These are phyloP conservation scores for Amblyopsis rosae DNA, from an alignment of 2,113 vertebrate genomes.

Conservation along the genomic window DNA sequence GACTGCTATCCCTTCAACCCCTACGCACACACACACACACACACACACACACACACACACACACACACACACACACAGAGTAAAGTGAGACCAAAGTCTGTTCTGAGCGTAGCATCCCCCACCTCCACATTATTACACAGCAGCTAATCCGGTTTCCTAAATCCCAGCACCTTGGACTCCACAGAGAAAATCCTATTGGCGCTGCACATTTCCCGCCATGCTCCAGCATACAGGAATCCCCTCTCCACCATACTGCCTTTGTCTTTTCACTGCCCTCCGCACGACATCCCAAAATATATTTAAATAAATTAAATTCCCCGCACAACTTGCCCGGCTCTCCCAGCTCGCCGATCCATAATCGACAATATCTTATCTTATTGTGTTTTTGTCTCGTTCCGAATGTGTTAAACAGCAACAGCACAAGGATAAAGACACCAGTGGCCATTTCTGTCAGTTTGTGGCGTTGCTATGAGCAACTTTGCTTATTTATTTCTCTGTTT, in stretches of 20 bases:
- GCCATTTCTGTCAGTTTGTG: conserved; percentile 27
- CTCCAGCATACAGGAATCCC: conserved; percentile 53
- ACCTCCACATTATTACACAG: conserved; percentile 75
- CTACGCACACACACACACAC: conserved; percentile 10
- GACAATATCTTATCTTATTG: conserved; percentile 42
- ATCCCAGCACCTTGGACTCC: conserved; percentile 73
- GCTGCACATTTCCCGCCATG: conserved; percentile 69
- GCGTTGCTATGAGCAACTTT: conserved; percentile 53
- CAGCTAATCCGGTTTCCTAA: conserved; percentile 78
- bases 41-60: conserved; percentile 24
- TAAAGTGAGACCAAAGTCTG: neutral
- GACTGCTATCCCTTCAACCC: conserved; percentile 43
- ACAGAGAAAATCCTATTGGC: conserved; percentile 74
- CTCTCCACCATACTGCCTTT: conserved; percentile 61
- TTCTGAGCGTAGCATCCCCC: conserved; percentile 45
- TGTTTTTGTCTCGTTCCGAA: conserved; percentile 45
- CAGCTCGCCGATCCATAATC: conserved; percentile 38
- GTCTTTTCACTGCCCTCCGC: conserved; percentile 40
- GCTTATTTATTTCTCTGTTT: conserved; percentile 69
- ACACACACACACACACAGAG: conserved; percentile 13
- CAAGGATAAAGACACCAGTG: conserved; percentile 39
- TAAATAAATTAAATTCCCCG: conserved; percentile 35
- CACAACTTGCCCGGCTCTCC: conserved; percentile 29
- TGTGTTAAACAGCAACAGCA: conserved; percentile 33
- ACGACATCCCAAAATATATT: conserved; percentile 25